phyloP scores from a whole-genome alignment of 64 coral and sea anemone species.

The Montipora efflorescens region DNA sequence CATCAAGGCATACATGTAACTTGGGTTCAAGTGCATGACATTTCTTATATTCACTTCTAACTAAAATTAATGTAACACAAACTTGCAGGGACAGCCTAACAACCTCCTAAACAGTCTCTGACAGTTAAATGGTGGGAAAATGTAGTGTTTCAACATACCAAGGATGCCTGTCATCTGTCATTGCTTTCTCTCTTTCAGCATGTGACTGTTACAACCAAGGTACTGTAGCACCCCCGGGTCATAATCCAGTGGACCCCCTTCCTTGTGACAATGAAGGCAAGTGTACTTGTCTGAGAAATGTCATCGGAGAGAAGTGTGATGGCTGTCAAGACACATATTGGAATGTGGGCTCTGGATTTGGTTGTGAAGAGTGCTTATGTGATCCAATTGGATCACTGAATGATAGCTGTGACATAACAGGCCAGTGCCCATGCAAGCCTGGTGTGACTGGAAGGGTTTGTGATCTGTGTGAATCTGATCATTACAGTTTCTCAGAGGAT shows the following conservation, averaged over 20 bases:
- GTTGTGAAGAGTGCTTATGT: constrained; percentile 90
- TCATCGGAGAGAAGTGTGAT: constrained; percentile 89
- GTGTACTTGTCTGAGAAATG: constrained; percentile 76
- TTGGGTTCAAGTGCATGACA: too few species aligned
- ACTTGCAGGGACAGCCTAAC: too few species aligned
- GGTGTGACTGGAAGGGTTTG: constrained; percentile 90
- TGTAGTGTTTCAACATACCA: not conserved
- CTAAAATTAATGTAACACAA: too few species aligned
- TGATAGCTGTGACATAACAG: constrained; percentile 86
- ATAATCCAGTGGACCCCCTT: constrained; percentile 70
- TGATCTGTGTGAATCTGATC: constrained; percentile 82
- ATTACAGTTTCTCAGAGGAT: constrained; percentile 74
- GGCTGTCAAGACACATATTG: constrained; percentile 80
- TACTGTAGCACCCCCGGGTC: constrained; percentile 66
- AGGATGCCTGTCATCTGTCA: not conserved
- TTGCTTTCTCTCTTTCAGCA: constrained; percentile 9
- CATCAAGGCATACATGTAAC: too few species aligned
- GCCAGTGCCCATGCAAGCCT: constrained; percentile 92
- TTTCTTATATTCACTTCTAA: too few species aligned
- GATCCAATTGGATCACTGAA: constrained; percentile 69
- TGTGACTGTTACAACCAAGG: constrained; percentile 89
- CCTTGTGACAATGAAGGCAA: constrained; percentile 81
- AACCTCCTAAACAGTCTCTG: not conserved
- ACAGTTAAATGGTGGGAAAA: too few species aligned
- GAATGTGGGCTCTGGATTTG: constrained; percentile 94